Evolutionary conservation across 2,113 vertebrate species (phyloP).

Genomic region (Pteropus alecto): DNA sequence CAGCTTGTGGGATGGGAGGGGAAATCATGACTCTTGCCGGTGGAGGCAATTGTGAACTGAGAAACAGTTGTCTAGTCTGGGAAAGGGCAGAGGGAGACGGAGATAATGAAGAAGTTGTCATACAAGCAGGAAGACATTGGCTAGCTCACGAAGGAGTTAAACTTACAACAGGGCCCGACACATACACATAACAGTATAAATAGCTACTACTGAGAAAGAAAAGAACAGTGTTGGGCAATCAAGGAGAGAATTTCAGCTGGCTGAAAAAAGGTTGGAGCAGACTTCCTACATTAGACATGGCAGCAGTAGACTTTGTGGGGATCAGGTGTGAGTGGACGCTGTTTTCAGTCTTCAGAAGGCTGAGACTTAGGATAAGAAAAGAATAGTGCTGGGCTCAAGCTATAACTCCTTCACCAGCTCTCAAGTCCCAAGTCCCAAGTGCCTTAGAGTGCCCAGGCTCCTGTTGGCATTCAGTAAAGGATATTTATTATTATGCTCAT

Average conservation of each 20-base stretch:
- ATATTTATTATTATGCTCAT: constrained; percentile 68
- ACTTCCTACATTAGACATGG: background rate
- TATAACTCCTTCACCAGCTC: background rate
- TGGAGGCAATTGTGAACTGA: background rate
- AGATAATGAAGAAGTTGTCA: background rate
- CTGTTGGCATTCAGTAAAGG: constrained; percentile 55
- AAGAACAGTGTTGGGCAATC: background rate
- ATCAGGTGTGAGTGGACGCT: background rate
- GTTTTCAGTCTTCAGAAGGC: constrained; percentile 1
- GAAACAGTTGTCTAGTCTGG: background rate
- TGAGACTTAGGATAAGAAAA: constrained; percentile 16
- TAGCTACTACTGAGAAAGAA: background rate
- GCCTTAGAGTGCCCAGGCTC: constrained; percentile 14
- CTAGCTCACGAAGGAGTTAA: background rate
- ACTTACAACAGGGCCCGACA: background rate
- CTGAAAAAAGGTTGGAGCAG: background rate
- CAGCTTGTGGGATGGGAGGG: background rate
- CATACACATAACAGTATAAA: background rate
- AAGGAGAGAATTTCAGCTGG: constrained; percentile 19
- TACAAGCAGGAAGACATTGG: background rate
- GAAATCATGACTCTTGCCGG: background rate
- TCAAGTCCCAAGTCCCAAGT: background rate
- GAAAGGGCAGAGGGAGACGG: background rate
- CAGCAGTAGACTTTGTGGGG: background rate
- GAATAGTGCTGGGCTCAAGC: background rate